Evolutionary conservation across 2,888 invertebrate genomes (phyloP), one percentile per base, ranked within the genome.

Genomic region (Vanessa cardui): DNA sequence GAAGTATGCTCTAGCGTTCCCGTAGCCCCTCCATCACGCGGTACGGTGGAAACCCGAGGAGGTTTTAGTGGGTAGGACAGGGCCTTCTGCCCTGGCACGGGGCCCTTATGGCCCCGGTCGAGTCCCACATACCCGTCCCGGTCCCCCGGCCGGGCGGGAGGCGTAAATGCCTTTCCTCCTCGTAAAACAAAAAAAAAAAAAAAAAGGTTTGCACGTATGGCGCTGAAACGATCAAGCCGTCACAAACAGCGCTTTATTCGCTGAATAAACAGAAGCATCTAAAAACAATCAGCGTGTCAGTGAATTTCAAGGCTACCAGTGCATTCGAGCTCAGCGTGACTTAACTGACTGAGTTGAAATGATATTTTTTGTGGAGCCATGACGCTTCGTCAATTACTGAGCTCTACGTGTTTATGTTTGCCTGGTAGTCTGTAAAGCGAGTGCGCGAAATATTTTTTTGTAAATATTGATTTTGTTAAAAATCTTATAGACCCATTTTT

Each of bases 231-330:
- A 18, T 33, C 9, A 18, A 39, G 18, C 33, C 18, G 18, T 12
- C 26, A 12, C 56, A 39, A 56, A 45, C 62, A 62, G 59, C 64
- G 62, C 61, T 64, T 21, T 50, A 61, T 50, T 68, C 20, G 52
- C 54, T 26, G 64, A 49, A 62, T 44, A 62, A 60, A 61, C n/a
- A 58, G 44, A 56, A 46, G 33, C 47, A 63, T 58, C 58, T 52
- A 66, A 63, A 64, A 64, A 64, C 70, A 66, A 60, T 69, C 39
- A 18, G 18, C 33, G 47, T 39, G 31, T 58, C 58, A 58, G 58
- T 58, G 50, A 68, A 68, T 76, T 80, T 84, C 89, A 90, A 89
- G 89, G 89, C 79, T 88, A 81, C 72, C 81, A 80, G 68, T 87
- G 87, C 87, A 88, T 74, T 75, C 69, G 71, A 59, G 49, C 50